Evolutionary conservation across 2,888 invertebrate species (phyloP), one percentile per base, ranked within the genome.

Genomic region (Aproaerema taeniolella): DNA sequence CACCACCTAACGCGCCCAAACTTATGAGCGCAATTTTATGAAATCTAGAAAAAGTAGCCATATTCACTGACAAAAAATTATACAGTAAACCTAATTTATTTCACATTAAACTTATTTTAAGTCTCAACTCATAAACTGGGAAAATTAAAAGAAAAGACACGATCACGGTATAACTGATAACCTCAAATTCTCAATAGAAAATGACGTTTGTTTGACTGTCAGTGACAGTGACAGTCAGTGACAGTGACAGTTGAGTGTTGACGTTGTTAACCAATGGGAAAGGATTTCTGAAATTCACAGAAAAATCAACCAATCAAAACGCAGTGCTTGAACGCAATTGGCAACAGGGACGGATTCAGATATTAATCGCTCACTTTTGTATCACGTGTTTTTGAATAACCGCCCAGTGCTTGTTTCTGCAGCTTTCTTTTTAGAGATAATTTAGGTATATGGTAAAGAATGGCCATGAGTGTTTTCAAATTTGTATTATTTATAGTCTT

Each of bases 1-100:
- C 83, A 24, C 93, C 92, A 41, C 92, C 89, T 28, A 91, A 83
- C 2, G 91, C 89, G 14, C 93, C 91, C 46, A 91, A 74, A 42
- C 90, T 89, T 39, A 91, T 52, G 15, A 90, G 58, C 8, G 87
- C 85, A 24, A 86, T 72, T 73, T 89, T 90, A 53, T 89, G 85
- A 37, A 90, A 77, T 70, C 89, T 87, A 29, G 88, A 88, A 49
- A 90, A 76, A 11, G 83, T 69, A 52, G 83, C 76, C 90, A 91
- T 91, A 5, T 16, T 35, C 13, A 29, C 17, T 17, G 25, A 26
- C 10, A 24, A 14, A 15, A n/a, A n/a, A n/a, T n/a, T n/a, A n/a
- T n/a, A n/a, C n/a, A n/a, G 13, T 26, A 36, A 31, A 16, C 24
- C 24, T 29, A 7, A 10, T 33, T 1, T 9, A 17, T 31, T 17